Conservation (phyloP, 2,113 vertebrate species). For the Xyrauchen texanus region DNA sequence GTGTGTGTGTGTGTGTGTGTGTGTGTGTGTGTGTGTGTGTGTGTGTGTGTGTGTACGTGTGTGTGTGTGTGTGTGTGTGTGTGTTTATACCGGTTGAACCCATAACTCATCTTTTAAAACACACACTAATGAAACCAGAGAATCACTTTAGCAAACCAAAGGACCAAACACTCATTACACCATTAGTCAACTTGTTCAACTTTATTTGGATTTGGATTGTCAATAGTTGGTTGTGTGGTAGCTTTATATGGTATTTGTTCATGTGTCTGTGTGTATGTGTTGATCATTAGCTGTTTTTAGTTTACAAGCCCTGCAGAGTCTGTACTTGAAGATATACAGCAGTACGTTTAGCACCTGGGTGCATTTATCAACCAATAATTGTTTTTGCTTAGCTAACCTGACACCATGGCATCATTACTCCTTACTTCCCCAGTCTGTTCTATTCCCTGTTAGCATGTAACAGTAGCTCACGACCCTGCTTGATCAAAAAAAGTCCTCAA, state of each 20-base stretch:
- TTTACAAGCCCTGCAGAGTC: background rate
- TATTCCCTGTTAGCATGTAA: constrained; percentile 33
- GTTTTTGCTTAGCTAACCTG: constrained; percentile 27
- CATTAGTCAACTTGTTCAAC: constrained; percentile 15
- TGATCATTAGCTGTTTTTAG: background rate
- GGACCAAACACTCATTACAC: too few relatives aligned
- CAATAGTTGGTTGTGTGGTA: background rate
- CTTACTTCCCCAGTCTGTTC: constrained; percentile 5
- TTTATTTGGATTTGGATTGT: constrained; percentile 1
- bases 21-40: too few relatives aligned
- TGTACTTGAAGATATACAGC: background rate
- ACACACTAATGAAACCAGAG: constrained; percentile 67
- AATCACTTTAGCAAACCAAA: constrained; percentile 56
- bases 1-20: too few relatives aligned
- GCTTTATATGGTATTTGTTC: background rate
- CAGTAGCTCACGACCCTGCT: constrained; percentile 35
- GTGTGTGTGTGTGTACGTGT: too few relatives aligned
- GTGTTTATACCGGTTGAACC: constrained; percentile 7
- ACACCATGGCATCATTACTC: constrained; percentile 23
- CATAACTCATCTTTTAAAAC: constrained; percentile 63
- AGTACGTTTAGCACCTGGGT: background rate
- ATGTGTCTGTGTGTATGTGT: background rate
- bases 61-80: too few relatives aligned
- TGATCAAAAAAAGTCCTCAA: constrained; percentile 47
- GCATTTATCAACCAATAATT: constrained; percentile 23